Base-by-base conservation (phyloP, 2,113 vertebrate species). In the Anguilla japonica region DNA sequence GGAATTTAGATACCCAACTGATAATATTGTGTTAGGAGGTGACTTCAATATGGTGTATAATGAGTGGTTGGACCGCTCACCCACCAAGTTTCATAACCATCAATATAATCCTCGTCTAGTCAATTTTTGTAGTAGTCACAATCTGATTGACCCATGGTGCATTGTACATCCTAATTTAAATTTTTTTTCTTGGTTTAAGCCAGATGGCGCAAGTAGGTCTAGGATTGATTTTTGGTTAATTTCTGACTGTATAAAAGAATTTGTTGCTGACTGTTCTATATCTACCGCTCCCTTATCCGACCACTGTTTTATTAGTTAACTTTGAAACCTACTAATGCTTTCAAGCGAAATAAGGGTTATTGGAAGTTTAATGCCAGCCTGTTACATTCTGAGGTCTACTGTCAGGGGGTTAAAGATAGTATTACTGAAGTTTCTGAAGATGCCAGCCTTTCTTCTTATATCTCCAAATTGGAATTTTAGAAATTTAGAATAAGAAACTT, bases 291-390 rank as follows among this genome's bases (percentile, higher is more conserved):
- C 56, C 39, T 29, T 82, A 4, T 46, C 80, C 1, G 60, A 67
- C 40, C 60, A 87, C 6, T 82, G 81, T 53, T 8, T 87, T 0
- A 41, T 78, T n/a, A 22, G 22, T 67, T 87, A 16, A 22, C 2
- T 82, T 43, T 79, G 16, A 79, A 79, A n/a, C 53, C 29, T 56
- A 26, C n/a, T 0, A 26, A 22, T 16, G 43, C 2, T 22, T 26
- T 2, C 1, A 67, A 5, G 14, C 5, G 20, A 82, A 86, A 22
- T 43, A 83, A 53, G n/a, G 84, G 67, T 9, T 87, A 79, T 18
- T 87, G 81, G 86, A 87, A 83, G 46, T 41, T 83, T 56, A 83
- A 87, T 3, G n/a, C 20, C 63, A 87, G 53, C 34, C 81, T 83
- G 5, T 41, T 87, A 14, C 50, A 41, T 56, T 46, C 18, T 4